These are phyloP conservation scores for Eudorcas thomsonii DNA, from an alignment of 2,113 vertebrate species.

Conservation along the genomic window DNA sequence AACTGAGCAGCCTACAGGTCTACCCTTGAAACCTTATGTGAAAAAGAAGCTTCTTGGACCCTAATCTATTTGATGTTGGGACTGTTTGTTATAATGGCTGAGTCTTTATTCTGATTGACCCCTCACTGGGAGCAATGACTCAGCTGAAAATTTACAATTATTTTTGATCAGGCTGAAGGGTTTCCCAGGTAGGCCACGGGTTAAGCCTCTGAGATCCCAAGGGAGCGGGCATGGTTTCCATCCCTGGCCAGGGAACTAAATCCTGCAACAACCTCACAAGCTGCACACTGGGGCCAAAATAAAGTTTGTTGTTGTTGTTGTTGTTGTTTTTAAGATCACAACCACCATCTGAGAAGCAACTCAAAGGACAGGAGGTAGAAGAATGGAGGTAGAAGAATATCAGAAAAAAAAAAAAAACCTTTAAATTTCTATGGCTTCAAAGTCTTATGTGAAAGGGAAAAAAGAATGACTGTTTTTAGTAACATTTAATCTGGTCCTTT, in stretches of 20 bases:
- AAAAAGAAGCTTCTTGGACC: background rate
- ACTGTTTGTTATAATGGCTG: background rate
- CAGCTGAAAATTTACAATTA: background rate
- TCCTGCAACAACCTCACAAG: background rate
- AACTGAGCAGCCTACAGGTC: background rate
- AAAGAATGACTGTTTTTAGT: conserved; percentile 4
- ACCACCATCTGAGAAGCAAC: background rate
- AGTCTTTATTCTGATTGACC: background rate
- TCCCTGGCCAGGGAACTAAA: background rate
- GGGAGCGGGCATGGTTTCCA: background rate
- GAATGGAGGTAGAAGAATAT: background rate
- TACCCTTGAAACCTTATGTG: too few relatives aligned
- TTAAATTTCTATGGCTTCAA: background rate
- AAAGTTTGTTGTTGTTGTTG: background rate
- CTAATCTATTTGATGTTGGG: background rate
- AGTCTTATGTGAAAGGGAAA: background rate
- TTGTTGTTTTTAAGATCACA: background rate
- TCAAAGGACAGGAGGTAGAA: background rate
- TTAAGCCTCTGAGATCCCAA: background rate
- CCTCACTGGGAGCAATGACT: background rate
- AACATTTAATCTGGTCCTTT: background rate
- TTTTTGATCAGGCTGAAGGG: background rate
- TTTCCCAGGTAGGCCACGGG: background rate
- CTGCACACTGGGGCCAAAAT: background rate
- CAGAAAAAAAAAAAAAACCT: background rate